phyloP scores from a whole-genome alignment of 2,888 invertebrate species.

The Gerris lacustris region DNA sequence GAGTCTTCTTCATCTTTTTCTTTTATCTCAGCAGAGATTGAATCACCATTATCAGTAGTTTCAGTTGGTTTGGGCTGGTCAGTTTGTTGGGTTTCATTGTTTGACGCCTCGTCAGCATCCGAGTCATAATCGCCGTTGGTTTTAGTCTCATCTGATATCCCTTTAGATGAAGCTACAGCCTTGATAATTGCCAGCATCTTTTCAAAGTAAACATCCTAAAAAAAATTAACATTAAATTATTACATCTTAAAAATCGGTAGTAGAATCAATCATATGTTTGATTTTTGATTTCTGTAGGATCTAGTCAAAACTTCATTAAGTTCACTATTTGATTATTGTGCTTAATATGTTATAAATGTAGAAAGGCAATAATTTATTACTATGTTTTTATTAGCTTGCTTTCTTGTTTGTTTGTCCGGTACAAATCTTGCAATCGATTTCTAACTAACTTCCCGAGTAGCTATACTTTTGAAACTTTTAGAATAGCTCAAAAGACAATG shows the following conservation, averaged over 20 bases:
- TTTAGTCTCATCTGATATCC: neutral
- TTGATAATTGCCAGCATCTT: conserved; percentile 23
- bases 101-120: neutral
- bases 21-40: conserved; percentile 6
- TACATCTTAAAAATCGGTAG: conserved; percentile 2
- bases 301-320: too few species aligned
- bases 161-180: conserved; percentile 9
- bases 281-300: too few species aligned
- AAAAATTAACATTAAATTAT: neutral
- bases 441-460: too few species aligned
- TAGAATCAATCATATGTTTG: neutral
- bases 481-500: too few species aligned
- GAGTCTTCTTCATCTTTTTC: neutral
- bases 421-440: too few species aligned
- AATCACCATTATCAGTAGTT: neutral
- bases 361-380: too few species aligned
- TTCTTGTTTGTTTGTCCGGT: too few species aligned
- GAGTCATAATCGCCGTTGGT: neutral
- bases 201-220: conserved; percentile 27
- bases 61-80: neutral
- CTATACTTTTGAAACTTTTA: too few species aligned
- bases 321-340: too few species aligned
- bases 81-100: neutral
- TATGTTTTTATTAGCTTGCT: too few species aligned
- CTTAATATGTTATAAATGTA: too few species aligned